A percentile compares a stretch with the other conserved stretches of the same genome.
These are phyloP conservation scores for Beaufortia kweichowensis DNA, from an alignment of 2,113 vertebrate genomes.

Conservation along the genomic window DNA sequence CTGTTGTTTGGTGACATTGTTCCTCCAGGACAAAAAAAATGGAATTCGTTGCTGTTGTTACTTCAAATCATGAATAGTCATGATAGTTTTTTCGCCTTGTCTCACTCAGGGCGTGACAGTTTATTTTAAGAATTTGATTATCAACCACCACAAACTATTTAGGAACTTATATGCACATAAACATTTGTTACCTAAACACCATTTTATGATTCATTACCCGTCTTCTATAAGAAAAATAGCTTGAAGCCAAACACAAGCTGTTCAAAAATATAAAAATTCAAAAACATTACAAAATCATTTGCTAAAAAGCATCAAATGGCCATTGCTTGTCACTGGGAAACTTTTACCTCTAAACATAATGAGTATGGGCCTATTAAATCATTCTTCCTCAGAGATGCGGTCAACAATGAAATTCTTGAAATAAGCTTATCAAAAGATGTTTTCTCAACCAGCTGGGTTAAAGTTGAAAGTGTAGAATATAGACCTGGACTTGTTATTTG, in stretches of 20 bases:
- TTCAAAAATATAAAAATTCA: constrained; percentile 15
- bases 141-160: constrained; percentile 43
- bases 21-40: not conserved
- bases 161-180: constrained; percentile 15
- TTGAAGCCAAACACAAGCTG: constrained; percentile 3
- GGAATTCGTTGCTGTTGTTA: constrained; percentile 17
- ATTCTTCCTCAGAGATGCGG: constrained; percentile 17
- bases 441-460: constrained; percentile 43
- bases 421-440: constrained; percentile 31
- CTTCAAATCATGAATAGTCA: constrained; percentile 49
- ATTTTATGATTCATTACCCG: constrained; percentile 37
- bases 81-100: constrained; percentile 45
- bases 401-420: constrained; percentile 34
- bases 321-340: constrained; percentile 19
- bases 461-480: constrained; percentile 43
- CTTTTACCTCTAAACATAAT: not conserved
- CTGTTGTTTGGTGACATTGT: constrained; percentile 51
- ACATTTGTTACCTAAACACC: constrained; percentile 23
- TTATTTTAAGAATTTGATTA: constrained; percentile 48
- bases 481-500: constrained; percentile 30
- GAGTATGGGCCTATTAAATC: constrained; percentile 1
- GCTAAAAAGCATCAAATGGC: constrained; percentile 35
- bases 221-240: constrained; percentile 4
- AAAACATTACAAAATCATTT: constrained; percentile 31
- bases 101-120: constrained; percentile 35